A percentile compares a stretch with the other conserved stretches of the same genome.
Evolutionary conservation across 2,113 vertebrate species (phyloP).

Genomic region (Stictonetta naevosa): DNA sequence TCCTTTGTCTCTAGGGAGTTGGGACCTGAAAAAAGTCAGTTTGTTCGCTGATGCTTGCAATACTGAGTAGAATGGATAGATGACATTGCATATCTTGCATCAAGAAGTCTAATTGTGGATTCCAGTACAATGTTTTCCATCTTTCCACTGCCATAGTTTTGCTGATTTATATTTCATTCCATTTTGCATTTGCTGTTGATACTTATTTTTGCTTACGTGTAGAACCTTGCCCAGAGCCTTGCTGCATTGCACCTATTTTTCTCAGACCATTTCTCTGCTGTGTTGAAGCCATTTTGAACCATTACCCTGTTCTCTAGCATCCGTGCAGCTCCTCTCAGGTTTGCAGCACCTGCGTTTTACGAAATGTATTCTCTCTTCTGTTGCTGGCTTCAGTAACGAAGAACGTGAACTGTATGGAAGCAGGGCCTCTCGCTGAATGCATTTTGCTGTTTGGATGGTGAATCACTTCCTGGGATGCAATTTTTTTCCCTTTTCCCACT

Average conservation of each 20-base stretch:
- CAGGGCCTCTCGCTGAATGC: background rate
- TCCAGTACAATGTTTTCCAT: background rate
- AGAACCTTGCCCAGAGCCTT: background rate
- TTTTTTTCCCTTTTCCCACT: background rate
- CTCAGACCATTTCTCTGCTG: background rate
- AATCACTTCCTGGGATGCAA: background rate
- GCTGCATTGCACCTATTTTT: background rate
- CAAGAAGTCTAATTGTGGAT: background rate
- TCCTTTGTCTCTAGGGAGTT: background rate
- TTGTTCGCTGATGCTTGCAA: background rate
- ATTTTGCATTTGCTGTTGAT: background rate
- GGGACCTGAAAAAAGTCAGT: background rate
- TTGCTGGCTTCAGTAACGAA: background rate
- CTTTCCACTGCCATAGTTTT: background rate
- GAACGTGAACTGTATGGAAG: background rate
- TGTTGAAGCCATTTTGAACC: background rate
- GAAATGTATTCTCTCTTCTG: background rate
- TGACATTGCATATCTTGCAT: background rate
- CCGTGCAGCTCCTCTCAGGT: background rate
- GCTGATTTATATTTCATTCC: background rate
- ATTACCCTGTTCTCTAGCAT: background rate
- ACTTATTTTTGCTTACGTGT: background rate
- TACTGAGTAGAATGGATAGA: background rate
- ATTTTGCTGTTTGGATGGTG: background rate
- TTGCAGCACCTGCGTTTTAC: background rate